Percentiles rank a stretch among this genome's conserved stretches.
phyloP scores from a whole-genome alignment of 2,113 vertebrate species.

The Heptranchias perlo region DNA sequence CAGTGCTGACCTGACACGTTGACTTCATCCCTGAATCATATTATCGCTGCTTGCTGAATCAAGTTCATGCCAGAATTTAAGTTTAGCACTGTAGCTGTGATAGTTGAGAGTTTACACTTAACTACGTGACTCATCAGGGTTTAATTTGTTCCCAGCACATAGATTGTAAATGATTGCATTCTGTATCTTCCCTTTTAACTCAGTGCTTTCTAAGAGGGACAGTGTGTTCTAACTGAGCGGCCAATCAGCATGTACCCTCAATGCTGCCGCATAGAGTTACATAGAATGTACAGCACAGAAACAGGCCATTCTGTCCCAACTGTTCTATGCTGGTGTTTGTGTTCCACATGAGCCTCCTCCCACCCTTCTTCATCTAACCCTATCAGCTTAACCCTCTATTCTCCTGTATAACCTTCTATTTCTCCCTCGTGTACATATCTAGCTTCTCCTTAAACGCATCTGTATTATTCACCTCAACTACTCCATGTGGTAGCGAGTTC shows the following conservation, averaged over 20 bases:
- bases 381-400: no score
- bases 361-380: no score
- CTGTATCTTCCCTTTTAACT: not conserved
- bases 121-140: not conserved
- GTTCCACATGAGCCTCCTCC: no score
- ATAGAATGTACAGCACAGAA: not conserved
- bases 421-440: no score
- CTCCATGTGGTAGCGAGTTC: no score
- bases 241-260: not conserved
- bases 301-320: not conserved
- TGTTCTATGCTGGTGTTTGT: not conserved
- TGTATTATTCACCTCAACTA: no score
- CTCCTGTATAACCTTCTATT: no score
- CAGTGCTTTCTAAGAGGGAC: no score
- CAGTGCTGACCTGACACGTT: not conserved
- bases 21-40: slow-evolving; percentile 1
- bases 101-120: not conserved
- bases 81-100: not conserved
- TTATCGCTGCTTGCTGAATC: not conserved
- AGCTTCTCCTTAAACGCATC: no score
- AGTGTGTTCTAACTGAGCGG: not conserved
- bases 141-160: not conserved
- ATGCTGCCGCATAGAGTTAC: not conserved
- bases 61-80: no score
- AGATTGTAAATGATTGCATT: not conserved